Evolutionary conservation across 2,113 vertebrate species (phyloP).

Genomic region (Apaloderma vittatum): DNA sequence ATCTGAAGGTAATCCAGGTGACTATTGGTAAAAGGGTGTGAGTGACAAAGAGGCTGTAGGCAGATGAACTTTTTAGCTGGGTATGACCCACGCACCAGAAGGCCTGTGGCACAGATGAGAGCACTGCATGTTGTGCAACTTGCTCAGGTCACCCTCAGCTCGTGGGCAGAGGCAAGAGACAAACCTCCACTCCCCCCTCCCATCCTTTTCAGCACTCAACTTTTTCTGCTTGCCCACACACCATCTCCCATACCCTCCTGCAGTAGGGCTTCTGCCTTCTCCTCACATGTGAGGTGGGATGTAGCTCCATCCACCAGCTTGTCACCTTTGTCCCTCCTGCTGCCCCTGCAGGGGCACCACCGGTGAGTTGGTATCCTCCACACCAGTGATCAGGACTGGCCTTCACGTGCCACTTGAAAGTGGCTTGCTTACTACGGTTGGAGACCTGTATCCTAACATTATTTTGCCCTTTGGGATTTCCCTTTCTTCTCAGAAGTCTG

Average conservation of each 20-base stretch:
- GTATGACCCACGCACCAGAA: neutral
- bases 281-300: neutral
- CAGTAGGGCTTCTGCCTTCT: neutral
- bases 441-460: neutral
- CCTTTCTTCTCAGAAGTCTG: neutral
- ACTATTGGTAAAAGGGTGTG: rapidly evolving
- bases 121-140: rapidly evolving
- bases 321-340: neutral
- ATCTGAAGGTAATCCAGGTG: neutral
- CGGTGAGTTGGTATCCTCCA: neutral
- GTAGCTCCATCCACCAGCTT: neutral
- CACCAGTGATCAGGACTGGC: neutral
- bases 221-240: neutral
- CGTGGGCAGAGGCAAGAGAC: neutral
- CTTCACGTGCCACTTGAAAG: neutral
- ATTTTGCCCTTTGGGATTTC: neutral
- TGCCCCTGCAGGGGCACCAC: neutral
- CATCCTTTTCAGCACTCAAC: rapidly evolving
- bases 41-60: neutral
- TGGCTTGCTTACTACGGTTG: neutral
- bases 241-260: neutral
- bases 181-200: neutral
- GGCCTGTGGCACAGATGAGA: neutral
- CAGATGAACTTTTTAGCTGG: neutral
- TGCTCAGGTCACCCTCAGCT: neutral